phyloP scores from a whole-genome alignment of 2,797 vertebrate genomes.

The Streptopelia turtur region DNA sequence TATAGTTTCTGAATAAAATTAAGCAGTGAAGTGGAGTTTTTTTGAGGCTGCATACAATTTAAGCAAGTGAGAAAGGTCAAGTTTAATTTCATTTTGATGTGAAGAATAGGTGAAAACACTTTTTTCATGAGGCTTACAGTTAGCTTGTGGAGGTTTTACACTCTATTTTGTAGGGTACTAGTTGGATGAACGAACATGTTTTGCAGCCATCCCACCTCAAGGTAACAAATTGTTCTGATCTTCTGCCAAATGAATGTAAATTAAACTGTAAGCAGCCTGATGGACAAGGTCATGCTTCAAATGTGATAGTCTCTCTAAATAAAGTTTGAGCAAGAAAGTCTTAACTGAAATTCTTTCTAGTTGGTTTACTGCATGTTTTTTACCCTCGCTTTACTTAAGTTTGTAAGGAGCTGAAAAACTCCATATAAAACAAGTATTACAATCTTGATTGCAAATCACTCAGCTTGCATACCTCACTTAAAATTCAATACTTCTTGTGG shows the following conservation, averaged over 20 bases:
- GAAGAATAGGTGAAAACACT: background rate
- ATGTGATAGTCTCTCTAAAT: background rate
- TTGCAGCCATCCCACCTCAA: background rate
- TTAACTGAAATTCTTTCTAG: background rate
- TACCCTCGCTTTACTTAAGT: background rate
- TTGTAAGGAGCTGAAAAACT: background rate
- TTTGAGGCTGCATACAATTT: background rate
- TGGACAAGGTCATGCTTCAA: background rate
- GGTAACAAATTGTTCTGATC: background rate
- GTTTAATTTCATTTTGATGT: background rate
- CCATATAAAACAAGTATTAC: background rate
- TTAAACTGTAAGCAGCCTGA: background rate
- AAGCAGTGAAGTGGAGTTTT: background rate
- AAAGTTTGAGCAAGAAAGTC: background rate
- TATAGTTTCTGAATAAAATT: background rate
- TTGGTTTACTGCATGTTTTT: background rate
- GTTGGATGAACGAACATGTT: background rate
- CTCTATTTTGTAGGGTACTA: background rate
- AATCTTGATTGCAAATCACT: background rate
- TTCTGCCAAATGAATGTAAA: background rate
- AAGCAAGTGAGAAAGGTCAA: background rate
- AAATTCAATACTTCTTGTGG: background rate
- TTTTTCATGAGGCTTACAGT: background rate
- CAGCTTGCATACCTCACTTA: background rate
- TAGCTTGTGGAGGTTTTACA: background rate